Evolutionary conservation across 30 jellyfish, hydroid and myxozoan genomes (phyloP).

Genomic region (Aurelia sp.): DNA sequence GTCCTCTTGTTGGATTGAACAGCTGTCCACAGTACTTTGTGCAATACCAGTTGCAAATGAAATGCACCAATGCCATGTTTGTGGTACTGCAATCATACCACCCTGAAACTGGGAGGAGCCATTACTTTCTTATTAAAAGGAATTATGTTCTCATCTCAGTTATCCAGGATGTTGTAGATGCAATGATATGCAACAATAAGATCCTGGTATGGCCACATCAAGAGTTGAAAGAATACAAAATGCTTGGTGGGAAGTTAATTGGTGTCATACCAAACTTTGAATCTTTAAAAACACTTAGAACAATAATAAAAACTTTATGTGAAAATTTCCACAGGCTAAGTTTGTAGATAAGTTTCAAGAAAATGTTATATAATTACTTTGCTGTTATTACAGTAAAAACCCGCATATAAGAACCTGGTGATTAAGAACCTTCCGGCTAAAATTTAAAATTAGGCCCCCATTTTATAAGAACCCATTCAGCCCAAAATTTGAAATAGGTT

Average conservation of each 20-base stretch:
- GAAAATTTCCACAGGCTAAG: too few species aligned
- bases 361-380: conserved; percentile 9
- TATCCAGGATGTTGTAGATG: conserved; percentile 1
- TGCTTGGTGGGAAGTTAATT: background rate
- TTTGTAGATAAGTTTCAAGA: conserved; percentile 12
- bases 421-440: too few species aligned
- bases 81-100: background rate
- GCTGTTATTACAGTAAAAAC: too few species aligned
- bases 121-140: background rate
- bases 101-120: conserved; percentile 10
- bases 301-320: conserved; percentile 1
- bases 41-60: conserved; percentile 5
- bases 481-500: too few species aligned
- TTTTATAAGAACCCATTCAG: too few species aligned
- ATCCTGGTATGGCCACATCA: conserved; percentile 4
- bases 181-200: background rate
- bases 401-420: too few species aligned
- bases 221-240: background rate
- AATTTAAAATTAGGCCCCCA: too few species aligned
- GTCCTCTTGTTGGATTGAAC: background rate
- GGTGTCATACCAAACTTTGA: background rate
- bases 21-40: conserved; percentile 1
- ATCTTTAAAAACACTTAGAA: background rate
- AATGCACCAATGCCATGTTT: background rate
- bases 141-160: background rate